A percentile compares a stretch with the other conserved stretches of the same genome.
Conservation (phyloP, 2,888 invertebrate genomes). For the Linyphia triangularis region DNA sequence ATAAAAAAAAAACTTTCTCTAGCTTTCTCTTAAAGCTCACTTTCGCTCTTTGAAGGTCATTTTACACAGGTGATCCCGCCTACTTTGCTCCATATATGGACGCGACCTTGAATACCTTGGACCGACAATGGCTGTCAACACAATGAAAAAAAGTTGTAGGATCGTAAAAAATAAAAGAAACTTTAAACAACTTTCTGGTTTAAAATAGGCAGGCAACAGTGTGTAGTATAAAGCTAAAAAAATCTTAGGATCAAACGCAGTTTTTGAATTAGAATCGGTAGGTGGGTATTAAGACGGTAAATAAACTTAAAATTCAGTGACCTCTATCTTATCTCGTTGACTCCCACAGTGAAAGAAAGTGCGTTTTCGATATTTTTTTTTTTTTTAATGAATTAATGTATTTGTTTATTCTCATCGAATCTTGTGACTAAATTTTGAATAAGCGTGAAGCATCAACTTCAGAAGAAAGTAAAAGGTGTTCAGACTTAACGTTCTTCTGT, state of each 20-base stretch:
- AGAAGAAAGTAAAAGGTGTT: too few species aligned
- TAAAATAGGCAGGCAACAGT: neutral
- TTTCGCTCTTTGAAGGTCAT: slow-evolving; percentile 59
- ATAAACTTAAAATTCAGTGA: slow-evolving; percentile 40
- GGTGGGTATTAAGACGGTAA: slow-evolving; percentile 7
- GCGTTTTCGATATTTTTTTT: neutral
- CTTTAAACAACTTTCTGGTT: neutral
- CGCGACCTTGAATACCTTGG: slow-evolving; percentile 54
- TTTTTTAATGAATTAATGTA: neutral
- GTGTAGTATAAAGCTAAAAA: neutral
- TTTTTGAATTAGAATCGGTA: neutral
- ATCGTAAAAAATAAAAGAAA: neutral
- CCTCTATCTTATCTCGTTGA: slow-evolving; percentile 20
- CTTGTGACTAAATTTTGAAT: too few species aligned
- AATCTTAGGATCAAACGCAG: neutral
- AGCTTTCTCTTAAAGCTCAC: slow-evolving; percentile 9
- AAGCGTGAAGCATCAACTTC: too few species aligned
- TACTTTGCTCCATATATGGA: slow-evolving; percentile 65
- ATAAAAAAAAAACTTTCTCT: slow-evolving; percentile 28
- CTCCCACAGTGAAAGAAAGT: neutral
- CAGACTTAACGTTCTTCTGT: too few species aligned
- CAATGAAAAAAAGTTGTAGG: neutral
- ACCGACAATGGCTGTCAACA: slow-evolving; percentile 17
- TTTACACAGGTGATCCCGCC: slow-evolving; percentile 10
- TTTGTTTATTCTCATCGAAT: too few species aligned